These are phyloP conservation scores for Stenodema calcarata DNA, from an alignment of 2,888 invertebrate species.

Conservation along the genomic window DNA sequence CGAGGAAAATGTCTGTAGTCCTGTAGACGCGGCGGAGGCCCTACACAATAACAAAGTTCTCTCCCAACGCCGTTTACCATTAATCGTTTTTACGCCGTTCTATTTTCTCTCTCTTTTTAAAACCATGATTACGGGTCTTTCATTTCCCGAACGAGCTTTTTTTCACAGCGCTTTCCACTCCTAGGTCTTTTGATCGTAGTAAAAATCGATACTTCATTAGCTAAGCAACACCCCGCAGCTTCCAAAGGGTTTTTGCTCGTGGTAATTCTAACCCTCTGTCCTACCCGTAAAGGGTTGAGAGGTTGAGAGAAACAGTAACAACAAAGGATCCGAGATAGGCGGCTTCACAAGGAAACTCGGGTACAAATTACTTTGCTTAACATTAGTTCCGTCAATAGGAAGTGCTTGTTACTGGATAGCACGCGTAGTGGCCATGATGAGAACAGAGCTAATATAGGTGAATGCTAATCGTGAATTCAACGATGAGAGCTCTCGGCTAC, in stretches of 20 bases:
- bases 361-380: background rate
- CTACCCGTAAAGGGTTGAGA: background rate
- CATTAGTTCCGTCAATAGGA: background rate
- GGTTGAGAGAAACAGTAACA: background rate
- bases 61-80: background rate
- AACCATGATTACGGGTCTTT: slow-evolving; percentile 18
- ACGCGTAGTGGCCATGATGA: background rate
- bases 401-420: background rate
- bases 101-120: background rate
- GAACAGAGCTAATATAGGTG: background rate
- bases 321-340: background rate
- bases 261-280: background rate
- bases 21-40: too few relatives aligned
- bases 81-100: background rate
- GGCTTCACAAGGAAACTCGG: background rate
- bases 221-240: background rate
- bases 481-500: too few relatives aligned
- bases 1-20: too few relatives aligned
- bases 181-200: background rate
- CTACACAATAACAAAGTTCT: background rate
- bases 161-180: background rate
- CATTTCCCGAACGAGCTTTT: slow-evolving; percentile 4
- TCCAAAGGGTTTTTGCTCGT: slow-evolving; percentile 5
- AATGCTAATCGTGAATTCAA: background rate
- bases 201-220: slow-evolving; percentile 34